Percentiles rank a stretch among this genome's conserved stretches.
Conservation (phyloP, 2,113 vertebrate genomes). For the Rhineura floridana region DNA sequence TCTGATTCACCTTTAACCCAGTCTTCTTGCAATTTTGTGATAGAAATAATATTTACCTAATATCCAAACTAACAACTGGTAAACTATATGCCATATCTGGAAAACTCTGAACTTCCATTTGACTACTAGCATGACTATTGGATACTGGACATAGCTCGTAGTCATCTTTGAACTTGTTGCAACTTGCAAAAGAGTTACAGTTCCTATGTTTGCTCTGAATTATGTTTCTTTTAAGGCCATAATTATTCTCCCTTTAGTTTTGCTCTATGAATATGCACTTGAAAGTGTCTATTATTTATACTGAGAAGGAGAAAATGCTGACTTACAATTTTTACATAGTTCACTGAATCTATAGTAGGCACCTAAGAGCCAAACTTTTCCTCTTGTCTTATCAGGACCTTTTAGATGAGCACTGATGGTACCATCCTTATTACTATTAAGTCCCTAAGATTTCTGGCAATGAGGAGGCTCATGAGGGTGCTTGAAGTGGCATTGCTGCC, state of each 20-base stretch:
- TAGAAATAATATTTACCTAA: background rate
- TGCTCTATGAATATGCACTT: background rate
- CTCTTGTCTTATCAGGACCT: background rate
- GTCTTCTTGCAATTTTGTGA: background rate
- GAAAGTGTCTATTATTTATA: background rate
- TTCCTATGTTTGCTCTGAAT: background rate
- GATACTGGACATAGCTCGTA: background rate
- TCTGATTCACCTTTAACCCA: background rate
- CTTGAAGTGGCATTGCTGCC: too few relatives aligned
- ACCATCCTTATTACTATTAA: background rate
- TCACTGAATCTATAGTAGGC: background rate
- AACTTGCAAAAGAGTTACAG: fast-evolving
- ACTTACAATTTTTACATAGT: background rate
- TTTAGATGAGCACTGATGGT: background rate
- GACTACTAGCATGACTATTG: background rate
- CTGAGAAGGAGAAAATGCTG: background rate
- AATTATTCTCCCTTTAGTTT: background rate
- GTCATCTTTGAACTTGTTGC: background rate
- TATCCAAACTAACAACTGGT: background rate
- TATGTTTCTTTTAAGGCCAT: background rate
- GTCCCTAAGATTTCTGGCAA: too few relatives aligned
- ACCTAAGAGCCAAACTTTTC: background rate
- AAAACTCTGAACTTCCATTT: background rate
- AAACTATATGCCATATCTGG: background rate
- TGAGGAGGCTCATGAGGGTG: too few relatives aligned